Percentiles rank a stretch among this genome's conserved stretches.
Conservation (phyloP, 2,113 vertebrate genomes). For the Colaptes auratus region DNA sequence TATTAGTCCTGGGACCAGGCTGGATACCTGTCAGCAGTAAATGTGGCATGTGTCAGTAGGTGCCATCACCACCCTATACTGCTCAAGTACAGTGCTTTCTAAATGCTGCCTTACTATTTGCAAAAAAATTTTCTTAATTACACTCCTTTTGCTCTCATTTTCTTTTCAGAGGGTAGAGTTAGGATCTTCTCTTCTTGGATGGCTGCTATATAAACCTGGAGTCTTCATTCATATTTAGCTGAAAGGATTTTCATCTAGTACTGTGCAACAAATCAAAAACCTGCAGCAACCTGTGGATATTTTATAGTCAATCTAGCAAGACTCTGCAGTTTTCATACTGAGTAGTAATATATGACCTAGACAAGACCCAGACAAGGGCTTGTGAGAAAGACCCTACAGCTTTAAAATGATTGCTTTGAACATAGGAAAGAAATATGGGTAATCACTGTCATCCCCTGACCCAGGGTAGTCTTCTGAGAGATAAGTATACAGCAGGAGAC, state of each 20-base stretch:
- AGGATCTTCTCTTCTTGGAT: constrained; percentile 39
- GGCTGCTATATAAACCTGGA: constrained; percentile 7
- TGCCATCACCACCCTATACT: neutral
- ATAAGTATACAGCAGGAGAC: constrained; percentile 53
- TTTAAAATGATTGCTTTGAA: constrained; percentile 71
- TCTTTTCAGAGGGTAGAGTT: constrained; percentile 29
- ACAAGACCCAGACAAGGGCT: constrained; percentile 68
- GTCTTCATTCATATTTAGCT: constrained; percentile 68
- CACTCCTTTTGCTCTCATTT: constrained; percentile 46
- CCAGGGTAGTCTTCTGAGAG: constrained; percentile 65
- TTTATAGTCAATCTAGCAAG: constrained; percentile 67
- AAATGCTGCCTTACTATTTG: neutral
- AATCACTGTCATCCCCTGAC: constrained; percentile 49
- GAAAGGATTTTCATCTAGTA: constrained; percentile 67
- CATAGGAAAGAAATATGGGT: constrained; percentile 68
- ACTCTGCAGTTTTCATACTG: constrained; percentile 68
- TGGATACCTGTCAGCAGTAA: neutral
- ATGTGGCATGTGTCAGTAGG: neutral
- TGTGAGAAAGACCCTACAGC: constrained; percentile 58
- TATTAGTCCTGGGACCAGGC: neutral
- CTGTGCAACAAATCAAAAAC: constrained; percentile 69
- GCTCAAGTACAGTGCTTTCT: neutral
- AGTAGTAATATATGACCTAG: constrained; percentile 73
- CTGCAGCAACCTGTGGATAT: constrained; percentile 36
- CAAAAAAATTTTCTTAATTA: constrained; percentile 29